Evolutionary conservation across 2,888 invertebrate genomes (phyloP).

Genomic region (Eurytoma californica): DNA sequence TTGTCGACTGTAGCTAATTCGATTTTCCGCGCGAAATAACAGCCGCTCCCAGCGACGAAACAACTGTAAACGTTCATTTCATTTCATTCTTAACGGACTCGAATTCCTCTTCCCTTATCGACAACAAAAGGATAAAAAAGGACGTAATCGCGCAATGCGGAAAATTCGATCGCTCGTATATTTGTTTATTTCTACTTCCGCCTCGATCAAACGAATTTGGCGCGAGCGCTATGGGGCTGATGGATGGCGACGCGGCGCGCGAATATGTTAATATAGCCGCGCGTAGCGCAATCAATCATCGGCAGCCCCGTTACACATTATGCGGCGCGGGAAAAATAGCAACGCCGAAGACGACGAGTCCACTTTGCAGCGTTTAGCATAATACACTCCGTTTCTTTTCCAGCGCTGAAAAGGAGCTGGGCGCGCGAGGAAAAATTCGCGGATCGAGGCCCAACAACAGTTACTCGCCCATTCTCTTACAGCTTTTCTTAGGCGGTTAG

Average conservation of each 20-base stretch:
- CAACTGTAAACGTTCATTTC: too few species aligned
- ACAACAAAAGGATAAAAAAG: neutral
- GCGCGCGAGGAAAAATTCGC: neutral
- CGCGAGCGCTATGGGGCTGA: neutral
- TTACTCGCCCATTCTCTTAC: neutral
- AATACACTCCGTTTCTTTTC: conserved; percentile 27
- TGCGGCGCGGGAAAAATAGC: neutral
- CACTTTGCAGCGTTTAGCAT: conserved; percentile 28
- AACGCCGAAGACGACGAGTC: neutral
- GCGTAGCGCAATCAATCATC: conserved; percentile 41
- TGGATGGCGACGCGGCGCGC: conserved; percentile 12
- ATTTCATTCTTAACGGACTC: too few species aligned
- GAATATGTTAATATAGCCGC: conserved; percentile 38
- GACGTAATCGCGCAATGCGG: neutral
- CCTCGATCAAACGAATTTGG: neutral
- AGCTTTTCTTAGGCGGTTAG: neutral
- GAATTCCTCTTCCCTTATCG: too few species aligned
- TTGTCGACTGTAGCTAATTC: too few species aligned
- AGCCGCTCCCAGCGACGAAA: too few species aligned
- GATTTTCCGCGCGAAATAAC: too few species aligned
- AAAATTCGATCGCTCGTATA: neutral
- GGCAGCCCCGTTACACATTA: conserved; percentile 30
- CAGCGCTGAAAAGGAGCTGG: neutral
- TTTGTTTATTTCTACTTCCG: neutral
- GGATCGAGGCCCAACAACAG: neutral